Percentiles rank a stretch among this genome's conserved stretches.
Conservation (phyloP, 2,797 vertebrate genomes). For the Silurus lanzhouensis region DNA sequence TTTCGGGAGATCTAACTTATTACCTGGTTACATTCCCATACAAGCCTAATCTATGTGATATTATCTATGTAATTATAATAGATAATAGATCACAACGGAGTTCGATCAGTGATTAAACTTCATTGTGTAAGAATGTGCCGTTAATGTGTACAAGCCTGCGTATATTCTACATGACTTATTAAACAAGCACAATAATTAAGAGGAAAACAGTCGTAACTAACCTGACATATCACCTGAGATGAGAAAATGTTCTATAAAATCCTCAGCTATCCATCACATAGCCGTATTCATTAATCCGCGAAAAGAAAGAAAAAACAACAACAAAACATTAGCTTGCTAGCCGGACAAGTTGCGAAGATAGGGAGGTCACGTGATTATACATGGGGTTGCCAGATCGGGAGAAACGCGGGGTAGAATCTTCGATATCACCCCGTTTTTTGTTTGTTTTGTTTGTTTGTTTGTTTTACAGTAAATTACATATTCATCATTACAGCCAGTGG, state of each 20-base stretch:
- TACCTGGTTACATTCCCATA: neutral
- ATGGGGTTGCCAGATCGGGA: slow-evolving; percentile 1
- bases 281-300: neutral
- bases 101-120: neutral
- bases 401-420: fast-evolving
- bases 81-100: neutral
- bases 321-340: slow-evolving; percentile 13
- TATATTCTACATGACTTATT: neutral
- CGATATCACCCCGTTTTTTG: neutral
- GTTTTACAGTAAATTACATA: too few relatives aligned
- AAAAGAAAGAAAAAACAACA: neutral
- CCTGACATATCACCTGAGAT: slow-evolving; percentile 48
- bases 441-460: too few relatives aligned
- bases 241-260: slow-evolving; percentile 26
- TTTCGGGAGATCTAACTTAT: neutral
- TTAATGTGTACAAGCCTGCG: neutral
- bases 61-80: too few relatives aligned
- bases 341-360: neutral
- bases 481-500: too few relatives aligned
- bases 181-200: neutral
- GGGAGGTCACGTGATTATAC: slow-evolving; percentile 20
- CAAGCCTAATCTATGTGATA: neutral
- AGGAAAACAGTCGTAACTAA: slow-evolving; percentile 24
- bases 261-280: slow-evolving; percentile 15
- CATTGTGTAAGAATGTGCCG: neutral